phyloP scores from a whole-genome alignment of 2,797 vertebrate species.

The Peromyscus nudipes region DNA sequence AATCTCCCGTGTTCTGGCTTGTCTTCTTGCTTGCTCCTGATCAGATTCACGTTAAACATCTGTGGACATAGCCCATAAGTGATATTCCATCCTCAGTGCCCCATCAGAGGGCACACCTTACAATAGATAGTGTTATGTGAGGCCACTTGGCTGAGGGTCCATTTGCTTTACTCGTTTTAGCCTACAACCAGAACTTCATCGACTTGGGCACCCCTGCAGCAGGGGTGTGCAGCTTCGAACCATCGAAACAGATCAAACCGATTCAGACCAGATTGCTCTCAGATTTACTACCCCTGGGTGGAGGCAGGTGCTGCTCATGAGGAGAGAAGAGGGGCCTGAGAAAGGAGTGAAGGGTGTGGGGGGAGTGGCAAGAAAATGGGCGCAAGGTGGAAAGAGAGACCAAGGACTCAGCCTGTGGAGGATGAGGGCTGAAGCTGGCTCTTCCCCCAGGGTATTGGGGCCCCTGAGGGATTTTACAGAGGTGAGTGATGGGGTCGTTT shows the following conservation, averaged over 20 bases:
- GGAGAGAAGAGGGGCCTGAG: neutral
- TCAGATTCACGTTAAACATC: constrained; percentile 10
- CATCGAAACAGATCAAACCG: neutral
- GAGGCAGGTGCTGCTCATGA: neutral
- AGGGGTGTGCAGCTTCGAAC: neutral
- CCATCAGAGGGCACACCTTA: neutral
- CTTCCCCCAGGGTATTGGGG: neutral
- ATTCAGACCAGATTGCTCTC: neutral
- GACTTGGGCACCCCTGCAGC: neutral
- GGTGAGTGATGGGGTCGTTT: neutral
- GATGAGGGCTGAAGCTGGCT: neutral
- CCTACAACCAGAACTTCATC: neutral
- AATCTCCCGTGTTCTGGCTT: neutral
- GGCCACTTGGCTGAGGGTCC: neutral
- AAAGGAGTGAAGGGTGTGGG: neutral
- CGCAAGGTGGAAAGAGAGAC: neutral
- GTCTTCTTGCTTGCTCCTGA: constrained; percentile 22
- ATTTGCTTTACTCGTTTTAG: neutral
- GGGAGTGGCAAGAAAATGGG: neutral
- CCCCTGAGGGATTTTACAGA: neutral
- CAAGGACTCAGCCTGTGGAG: neutral
- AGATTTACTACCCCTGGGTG: neutral
- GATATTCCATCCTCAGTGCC: neutral
- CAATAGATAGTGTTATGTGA: neutral
- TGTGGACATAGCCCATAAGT: neutral